Conservation (phyloP, 2,113 vertebrate species). For the Psephotus haematonotus region DNA sequence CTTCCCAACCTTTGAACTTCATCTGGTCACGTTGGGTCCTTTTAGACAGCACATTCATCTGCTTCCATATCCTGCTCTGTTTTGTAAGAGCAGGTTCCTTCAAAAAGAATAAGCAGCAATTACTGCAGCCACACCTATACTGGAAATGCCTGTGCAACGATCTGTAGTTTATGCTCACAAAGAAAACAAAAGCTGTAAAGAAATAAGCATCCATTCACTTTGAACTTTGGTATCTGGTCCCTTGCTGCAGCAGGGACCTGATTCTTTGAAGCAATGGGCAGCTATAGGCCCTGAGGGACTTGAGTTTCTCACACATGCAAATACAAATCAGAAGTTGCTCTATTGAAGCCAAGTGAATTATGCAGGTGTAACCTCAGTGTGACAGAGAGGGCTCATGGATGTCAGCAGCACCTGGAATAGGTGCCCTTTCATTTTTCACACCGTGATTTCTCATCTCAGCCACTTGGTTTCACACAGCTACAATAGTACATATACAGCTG, state of each 20-base stretch:
- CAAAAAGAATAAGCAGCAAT: conserved; percentile 23
- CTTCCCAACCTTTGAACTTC: not conserved
- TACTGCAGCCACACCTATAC: conserved; percentile 56
- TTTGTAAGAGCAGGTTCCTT: conserved; percentile 3
- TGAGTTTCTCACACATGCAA: conserved; percentile 25
- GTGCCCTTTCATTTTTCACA: conserved; percentile 45
- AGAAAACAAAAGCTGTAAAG: conserved; percentile 1
- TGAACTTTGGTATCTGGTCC: not conserved
- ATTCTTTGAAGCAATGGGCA: conserved; percentile 40
- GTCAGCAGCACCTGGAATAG: not conserved
- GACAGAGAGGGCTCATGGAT: not conserved
- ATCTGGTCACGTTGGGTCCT: not conserved
- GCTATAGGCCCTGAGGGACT: not conserved
- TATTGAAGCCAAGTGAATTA: conserved; percentile 9
- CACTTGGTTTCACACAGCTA: not conserved
- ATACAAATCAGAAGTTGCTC: conserved; percentile 7
- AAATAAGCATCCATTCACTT: not conserved
- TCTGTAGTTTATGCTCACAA: not conserved
- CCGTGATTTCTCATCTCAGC: conserved; percentile 18
- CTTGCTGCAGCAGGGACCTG: not conserved
- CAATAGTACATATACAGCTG: not conserved
- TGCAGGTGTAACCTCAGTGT: conserved; percentile 17
- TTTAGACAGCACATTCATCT: not conserved
- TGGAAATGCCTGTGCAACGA: conserved; percentile 50
- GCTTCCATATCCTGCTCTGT: not conserved